Base-by-base conservation (phyloP, 2,797 vertebrate genomes). In the Chelon auratus region DNA sequence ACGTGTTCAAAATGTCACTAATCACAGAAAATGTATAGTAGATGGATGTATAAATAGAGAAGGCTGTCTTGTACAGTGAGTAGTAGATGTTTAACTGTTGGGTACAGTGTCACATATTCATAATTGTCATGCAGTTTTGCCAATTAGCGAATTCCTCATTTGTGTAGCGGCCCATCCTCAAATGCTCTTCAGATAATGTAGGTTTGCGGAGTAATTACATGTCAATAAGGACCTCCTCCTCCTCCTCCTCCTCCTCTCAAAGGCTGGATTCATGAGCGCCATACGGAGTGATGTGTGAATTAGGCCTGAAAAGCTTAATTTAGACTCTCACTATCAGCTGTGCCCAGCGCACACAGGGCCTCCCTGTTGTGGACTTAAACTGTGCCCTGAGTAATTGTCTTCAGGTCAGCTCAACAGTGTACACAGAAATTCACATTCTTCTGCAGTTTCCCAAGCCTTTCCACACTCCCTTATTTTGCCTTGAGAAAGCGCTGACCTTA, bases 401-500 rank as follows among this genome's bases (percentile, higher is more conserved):
- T 65, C 76, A 85, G 73, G 83, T 89, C 85, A 72, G 79, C 68
- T 75, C 68, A 51, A 67, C 62, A 73, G 69, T 58, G 53, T 70
- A 78, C 69, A 84, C 73, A 86, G 73, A 88, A 83, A 89, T 81
- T 72, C 82, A 77, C 89, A 92, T 93, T 93, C 90, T 89, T 93
- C 71, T 80, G 54, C 85, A 78, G 61, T 89, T 93, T 93, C 83
- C 88, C 92, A 93, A 89, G 91, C 85, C 87, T 92, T 89, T 90
- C 87, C 76, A 87, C 90, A 89, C 84, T 89, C 88, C 77, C 78
- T 85, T 90, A 86, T 90, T 92, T 91, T 91, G 90, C 84, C 93
- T 93, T 94, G 93, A 94, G 94, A 95, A 95, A 94, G 83, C 51
- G 33, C 82, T 94, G 94, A 94, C 94, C 93, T 94, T 92, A 90